phyloP scores from a whole-genome alignment of 2,888 invertebrate species.

The Rhyacophila evoluta region DNA sequence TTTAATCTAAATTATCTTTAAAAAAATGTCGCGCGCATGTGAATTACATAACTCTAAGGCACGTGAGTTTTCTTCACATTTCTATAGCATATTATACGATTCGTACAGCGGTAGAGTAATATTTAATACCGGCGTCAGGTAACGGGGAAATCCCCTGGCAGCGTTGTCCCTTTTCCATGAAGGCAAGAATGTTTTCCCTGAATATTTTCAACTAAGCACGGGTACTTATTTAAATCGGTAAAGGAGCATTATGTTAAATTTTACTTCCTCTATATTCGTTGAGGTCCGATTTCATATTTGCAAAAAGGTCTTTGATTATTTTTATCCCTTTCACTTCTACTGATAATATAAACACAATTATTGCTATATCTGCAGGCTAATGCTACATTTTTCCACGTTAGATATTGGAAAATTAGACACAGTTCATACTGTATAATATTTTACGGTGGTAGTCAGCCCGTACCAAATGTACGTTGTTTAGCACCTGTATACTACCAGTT shows the following conservation, averaged over 20 bases:
- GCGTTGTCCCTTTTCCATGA: neutral
- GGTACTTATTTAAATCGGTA: conserved; percentile 16
- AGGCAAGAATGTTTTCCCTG: conserved; percentile 15
- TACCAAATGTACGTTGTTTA: too few relatives aligned
- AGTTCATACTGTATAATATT: too few relatives aligned
- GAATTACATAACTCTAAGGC: neutral
- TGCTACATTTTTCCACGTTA: too few relatives aligned
- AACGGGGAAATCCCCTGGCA: conserved; percentile 11
- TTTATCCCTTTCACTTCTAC: too few relatives aligned
- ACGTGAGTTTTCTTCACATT: conserved; percentile 24
- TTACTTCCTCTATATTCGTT: neutral
- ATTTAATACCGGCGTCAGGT: conserved; percentile 17
- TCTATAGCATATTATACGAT: conserved; percentile 19
- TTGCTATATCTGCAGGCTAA: too few relatives aligned
- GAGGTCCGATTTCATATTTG: neutral
- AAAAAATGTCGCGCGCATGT: neutral
- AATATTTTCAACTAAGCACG: conserved; percentile 14
- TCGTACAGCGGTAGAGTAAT: conserved; percentile 10
- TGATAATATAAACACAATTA: too few relatives aligned
- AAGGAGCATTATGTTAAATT: neutral
- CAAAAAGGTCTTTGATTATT: too few relatives aligned
- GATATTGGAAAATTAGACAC: too few relatives aligned
- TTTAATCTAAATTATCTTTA: too few relatives aligned
- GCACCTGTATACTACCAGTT: too few relatives aligned
- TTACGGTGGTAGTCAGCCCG: too few relatives aligned